Conservation (phyloP, 35 echinoderm and acorn worm genomes). For the Diadema setosum region DNA sequence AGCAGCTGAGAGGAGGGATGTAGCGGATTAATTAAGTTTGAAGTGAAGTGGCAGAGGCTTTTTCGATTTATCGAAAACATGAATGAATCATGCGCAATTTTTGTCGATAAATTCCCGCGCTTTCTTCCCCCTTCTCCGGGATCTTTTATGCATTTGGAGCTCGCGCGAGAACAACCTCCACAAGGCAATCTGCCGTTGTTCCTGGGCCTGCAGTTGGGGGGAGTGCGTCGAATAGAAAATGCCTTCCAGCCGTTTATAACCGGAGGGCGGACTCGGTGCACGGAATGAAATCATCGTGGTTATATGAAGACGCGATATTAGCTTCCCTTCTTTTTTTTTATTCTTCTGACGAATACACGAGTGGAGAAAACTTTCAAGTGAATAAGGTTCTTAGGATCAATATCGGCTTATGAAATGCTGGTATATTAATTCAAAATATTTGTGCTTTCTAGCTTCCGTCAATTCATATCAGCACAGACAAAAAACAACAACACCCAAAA, state of each 20-base stretch:
- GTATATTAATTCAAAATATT: no score
- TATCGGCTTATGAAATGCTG: no score
- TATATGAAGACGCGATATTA: no score
- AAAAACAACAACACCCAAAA: no score
- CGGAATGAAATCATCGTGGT: no score
- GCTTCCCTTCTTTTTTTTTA: no score
- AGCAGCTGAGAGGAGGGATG: no score
- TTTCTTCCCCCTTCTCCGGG: not conserved
- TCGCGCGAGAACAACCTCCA: not conserved
- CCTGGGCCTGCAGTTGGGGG: not conserved
- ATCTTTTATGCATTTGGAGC: slow-evolving; percentile 6
- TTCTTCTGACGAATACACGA: no score
- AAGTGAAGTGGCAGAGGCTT: not conserved
- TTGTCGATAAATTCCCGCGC: not conserved
- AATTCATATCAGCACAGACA: no score
- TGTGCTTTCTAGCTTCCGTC: no score
- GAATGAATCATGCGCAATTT: slow-evolving; percentile 9
- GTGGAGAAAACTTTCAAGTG: no score
- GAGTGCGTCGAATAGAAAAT: not conserved
- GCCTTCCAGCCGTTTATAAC: not conserved
- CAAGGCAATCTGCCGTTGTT: not conserved
- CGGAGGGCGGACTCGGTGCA: not conserved
- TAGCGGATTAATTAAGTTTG: not conserved
- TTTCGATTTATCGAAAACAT: slow-evolving; percentile 7
- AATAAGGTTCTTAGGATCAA: no score